Conservation (phyloP, 2,888 invertebrate species). For the Polydesmus complanatus region DNA sequence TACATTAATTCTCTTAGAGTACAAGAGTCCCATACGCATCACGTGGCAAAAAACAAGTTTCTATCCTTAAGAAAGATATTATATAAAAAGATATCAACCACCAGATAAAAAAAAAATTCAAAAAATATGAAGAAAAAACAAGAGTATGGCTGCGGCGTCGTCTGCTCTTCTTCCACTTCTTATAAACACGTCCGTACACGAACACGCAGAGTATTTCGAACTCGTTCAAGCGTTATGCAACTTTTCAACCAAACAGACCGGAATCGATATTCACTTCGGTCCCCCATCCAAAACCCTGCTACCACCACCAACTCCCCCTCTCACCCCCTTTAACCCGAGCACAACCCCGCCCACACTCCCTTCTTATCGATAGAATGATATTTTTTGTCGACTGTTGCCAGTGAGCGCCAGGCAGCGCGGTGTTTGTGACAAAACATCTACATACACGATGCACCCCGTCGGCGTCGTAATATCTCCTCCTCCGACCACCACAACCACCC, state of each 20-base stretch:
- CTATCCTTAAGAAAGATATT: neutral
- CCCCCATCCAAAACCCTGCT: too few species aligned
- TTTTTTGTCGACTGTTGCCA: too few species aligned
- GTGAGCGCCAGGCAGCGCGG: neutral
- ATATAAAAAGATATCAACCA: neutral
- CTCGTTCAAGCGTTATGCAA: neutral
- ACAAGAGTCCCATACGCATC: neutral
- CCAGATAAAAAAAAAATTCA: neutral
- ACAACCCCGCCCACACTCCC: neutral
- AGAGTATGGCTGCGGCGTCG: too few species aligned
- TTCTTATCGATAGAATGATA: too few species aligned
- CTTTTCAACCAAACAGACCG: neutral
- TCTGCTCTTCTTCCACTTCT: neutral
- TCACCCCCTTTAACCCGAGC: neutral
- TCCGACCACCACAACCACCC: neutral
- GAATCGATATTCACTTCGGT: neutral
- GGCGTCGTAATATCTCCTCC: neutral
- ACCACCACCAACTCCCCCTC: neutral
- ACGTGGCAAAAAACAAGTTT: neutral
- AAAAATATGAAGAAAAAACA: neutral
- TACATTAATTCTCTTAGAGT: neutral
- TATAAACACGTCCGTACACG: neutral
- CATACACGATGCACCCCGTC: neutral
- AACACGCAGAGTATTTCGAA: too few species aligned
- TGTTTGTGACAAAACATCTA: neutral